Evolutionary conservation across 2,797 vertebrate genomes (phyloP).

Genomic region (Chrosomus eos): DNA sequence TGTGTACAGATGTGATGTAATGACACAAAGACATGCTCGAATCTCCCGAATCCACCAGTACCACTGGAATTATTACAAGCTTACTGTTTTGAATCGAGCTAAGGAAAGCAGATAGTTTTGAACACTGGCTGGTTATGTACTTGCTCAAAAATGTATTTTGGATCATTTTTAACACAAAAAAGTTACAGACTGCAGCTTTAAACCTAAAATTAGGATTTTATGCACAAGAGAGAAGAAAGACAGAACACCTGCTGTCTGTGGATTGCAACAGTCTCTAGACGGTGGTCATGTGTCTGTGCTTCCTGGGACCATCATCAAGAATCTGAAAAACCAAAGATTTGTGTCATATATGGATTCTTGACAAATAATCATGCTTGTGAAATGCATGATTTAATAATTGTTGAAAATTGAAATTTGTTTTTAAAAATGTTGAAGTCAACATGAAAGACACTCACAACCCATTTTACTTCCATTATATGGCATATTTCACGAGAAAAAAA

Average conservation of each 20-base stretch:
- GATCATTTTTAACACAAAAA: too few species aligned
- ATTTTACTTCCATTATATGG: slow-evolving; percentile 34
- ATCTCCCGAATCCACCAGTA: too few species aligned
- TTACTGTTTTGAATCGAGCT: too few species aligned
- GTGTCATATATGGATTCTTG: background rate
- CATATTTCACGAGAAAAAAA: background rate
- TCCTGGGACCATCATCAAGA: slow-evolving; percentile 49
- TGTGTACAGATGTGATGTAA: too few species aligned
- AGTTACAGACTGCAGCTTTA: too few species aligned
- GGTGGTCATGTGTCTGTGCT: slow-evolving; percentile 77
- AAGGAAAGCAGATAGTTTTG: too few species aligned
- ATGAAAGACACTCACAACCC: background rate
- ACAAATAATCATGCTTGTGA: background rate
- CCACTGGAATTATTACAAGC: too few species aligned
- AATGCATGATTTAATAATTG: too few species aligned
- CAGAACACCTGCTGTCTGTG: background rate
- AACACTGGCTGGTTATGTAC: too few species aligned
- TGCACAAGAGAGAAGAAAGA: slow-evolving; percentile 5
- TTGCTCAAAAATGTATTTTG: too few species aligned
- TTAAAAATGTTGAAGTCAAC: background rate
- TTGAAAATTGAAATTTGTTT: too few species aligned
- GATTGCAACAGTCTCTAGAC: slow-evolving; percentile 64
- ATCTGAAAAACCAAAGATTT: slow-evolving; percentile 53
- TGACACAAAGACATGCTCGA: too few species aligned
- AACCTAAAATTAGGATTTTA: background rate